Conservation (phyloP, 1,140 invertebrate genomes). For the Cherax quadricarinatus region DNA sequence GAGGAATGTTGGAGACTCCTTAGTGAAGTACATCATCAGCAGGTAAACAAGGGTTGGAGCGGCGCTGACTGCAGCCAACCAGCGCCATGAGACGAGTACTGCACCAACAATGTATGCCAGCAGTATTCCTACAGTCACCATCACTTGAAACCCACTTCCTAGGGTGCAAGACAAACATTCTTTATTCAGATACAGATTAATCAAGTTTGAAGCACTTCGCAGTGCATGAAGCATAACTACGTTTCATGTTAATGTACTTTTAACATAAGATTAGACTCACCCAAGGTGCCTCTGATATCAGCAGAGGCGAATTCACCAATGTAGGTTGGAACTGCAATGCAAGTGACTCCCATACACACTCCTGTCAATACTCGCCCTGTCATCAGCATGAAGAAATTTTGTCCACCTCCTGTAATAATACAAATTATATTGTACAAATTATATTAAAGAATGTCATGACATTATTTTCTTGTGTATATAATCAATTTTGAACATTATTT, state of each 20-base stretch:
- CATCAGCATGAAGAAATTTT: slow-evolving; percentile 43
- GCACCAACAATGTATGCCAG: not conserved
- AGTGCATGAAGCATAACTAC: too few relatives aligned
- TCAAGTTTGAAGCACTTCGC: too few relatives aligned
- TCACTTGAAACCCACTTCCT: slow-evolving; percentile 14
- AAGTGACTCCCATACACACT: slow-evolving; percentile 9
- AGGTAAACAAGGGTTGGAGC: not conserved
- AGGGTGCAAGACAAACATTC: too few relatives aligned
- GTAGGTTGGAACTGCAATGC: slow-evolving; percentile 36
- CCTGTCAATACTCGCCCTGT: slow-evolving; percentile 30
- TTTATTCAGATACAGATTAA: too few relatives aligned
- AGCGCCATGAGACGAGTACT: not conserved
- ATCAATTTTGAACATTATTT: too few relatives aligned
- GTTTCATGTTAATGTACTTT: too few relatives aligned
- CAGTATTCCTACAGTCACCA: not conserved
- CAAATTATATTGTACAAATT: too few relatives aligned
- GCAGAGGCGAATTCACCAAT: slow-evolving; percentile 39
- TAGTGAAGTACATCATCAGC: not conserved
- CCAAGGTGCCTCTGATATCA: slow-evolving; percentile 41
- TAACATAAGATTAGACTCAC: not conserved
- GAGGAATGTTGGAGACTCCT: not conserved
- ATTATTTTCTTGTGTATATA: too few relatives aligned
- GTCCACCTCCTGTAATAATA: slow-evolving; percentile 18
- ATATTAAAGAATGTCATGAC: too few relatives aligned
- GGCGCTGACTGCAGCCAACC: not conserved